Evolutionary conservation across 2,113 vertebrate species (phyloP), one percentile per base, ranked within the genome.

Genomic region (Motacilla alba): DNA sequence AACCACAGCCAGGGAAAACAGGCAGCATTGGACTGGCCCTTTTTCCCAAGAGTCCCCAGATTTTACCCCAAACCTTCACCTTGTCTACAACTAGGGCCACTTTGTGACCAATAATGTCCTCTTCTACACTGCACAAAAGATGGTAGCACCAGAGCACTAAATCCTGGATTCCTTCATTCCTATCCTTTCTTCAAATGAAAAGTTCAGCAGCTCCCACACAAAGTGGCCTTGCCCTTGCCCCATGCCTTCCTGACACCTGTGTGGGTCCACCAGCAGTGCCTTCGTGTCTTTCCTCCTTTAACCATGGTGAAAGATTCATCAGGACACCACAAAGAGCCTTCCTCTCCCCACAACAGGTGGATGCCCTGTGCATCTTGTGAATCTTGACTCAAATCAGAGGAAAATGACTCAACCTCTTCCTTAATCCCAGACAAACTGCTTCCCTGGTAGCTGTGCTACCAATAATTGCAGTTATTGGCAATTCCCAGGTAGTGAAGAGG

Each of bases 261-360:
- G 10, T 31, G 21, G 9, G 30, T 73, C 46, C 72, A 39, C 11
- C 35, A 72, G 26, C 23, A 59, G 13, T 2, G 5, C 12, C 16
- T 20, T 50, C 31, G 26, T 11, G 43, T 7, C 30, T 22, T 49
- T 52, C 22, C 39, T 81, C 37, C 31, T 84, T 44, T 11, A 66
- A 22, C 13, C 12, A 20, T 0, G 1, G 46, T 2, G 4, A 39
- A 55, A 50, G 52, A 84, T 31, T 1, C 0, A 67, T 5, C 0
- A 0, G 41, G 23, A 47, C 16, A 26, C 14, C 60, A 70, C 31
- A 9, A 28, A 66, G 19, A 41, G 14, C 15, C 22, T 19, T 6
- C 22, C 7, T 5, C 7, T 31, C 7, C 2, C 10, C 31, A 12
- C 2, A 9, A 46, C 16, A 60, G 44, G 6, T 17, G 13, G 37